Conservation (phyloP, 2,888 invertebrate genomes). For the Plutella xylostella region DNA sequence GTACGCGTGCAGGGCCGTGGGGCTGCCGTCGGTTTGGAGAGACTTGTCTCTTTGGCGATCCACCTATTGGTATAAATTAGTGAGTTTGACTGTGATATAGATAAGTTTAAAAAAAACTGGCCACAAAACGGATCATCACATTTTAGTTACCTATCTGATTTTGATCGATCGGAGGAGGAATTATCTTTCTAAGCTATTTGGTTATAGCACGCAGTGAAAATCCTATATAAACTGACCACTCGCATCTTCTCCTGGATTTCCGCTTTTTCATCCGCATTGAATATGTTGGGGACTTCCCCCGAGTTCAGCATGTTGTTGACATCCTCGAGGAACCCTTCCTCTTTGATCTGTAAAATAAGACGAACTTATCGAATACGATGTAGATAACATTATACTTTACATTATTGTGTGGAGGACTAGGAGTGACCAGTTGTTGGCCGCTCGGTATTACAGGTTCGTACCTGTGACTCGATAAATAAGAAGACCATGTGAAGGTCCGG, state of each 20-base stretch:
- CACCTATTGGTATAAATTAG: constrained; percentile 73
- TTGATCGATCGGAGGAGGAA: no score
- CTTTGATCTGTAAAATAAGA: constrained; percentile 84
- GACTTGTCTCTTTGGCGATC: constrained; percentile 90
- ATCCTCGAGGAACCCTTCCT: constrained; percentile 93
- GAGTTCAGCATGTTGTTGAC: constrained; percentile 92
- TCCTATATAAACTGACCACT: constrained; percentile 37
- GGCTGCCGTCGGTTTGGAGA: constrained; percentile 92
- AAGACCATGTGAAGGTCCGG: constrained; percentile 90
- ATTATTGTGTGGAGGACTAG: no score
- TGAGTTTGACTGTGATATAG: no score
- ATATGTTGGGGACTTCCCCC: constrained; percentile 94
- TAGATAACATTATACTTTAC: no score
- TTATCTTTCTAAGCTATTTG: no score
- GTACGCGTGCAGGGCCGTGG: constrained; percentile 90
- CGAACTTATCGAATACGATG: no score
- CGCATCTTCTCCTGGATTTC: constrained; percentile 96
- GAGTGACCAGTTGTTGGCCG: no score
- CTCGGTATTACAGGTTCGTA: constrained; percentile 27
- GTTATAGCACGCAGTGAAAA: no score
- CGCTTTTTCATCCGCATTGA: constrained; percentile 84
- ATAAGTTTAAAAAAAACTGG: no score
- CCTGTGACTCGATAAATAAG: constrained; percentile 84
- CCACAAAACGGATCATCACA: no score
- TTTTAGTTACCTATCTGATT: no score